Percentiles rank a stretch among this genome's conserved stretches.
These are phyloP conservation scores for Monochamus alternatus DNA, from an alignment of 2,888 invertebrate genomes.

Conservation along the genomic window DNA sequence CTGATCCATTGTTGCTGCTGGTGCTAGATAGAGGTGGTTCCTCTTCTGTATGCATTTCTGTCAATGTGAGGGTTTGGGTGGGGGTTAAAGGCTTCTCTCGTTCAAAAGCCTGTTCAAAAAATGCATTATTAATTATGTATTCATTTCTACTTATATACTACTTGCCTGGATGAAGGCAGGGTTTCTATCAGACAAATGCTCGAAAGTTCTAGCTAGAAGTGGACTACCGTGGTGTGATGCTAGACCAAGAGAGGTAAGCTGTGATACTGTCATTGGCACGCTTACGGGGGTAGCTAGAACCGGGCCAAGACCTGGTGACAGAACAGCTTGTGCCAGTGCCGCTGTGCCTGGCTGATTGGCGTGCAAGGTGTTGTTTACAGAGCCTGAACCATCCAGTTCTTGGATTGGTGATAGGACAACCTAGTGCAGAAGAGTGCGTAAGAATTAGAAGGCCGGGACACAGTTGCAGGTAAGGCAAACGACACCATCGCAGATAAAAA, in stretches of 20 bases:
- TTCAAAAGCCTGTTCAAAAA: slow-evolving; percentile 56
- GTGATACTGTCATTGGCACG: slow-evolving; percentile 77
- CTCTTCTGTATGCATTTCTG: slow-evolving; percentile 61
- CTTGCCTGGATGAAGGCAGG: slow-evolving; percentile 60
- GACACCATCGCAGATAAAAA: too few relatives aligned
- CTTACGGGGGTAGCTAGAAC: slow-evolving; percentile 71
- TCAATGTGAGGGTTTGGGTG: slow-evolving; percentile 55
- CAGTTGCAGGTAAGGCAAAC: background rate
- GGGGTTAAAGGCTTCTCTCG: slow-evolving; percentile 47
- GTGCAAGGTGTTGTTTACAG: slow-evolving; percentile 83
- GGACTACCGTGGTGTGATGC: slow-evolving; percentile 73
- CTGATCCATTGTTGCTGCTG: slow-evolving; percentile 65
- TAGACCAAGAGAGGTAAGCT: slow-evolving; percentile 73
- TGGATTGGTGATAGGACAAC: slow-evolving; percentile 89
- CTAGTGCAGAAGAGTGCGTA: slow-evolving; percentile 66
- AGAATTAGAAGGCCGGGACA: background rate
- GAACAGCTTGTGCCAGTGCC: slow-evolving; percentile 85
- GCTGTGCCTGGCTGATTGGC: slow-evolving; percentile 82
- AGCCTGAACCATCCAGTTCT: slow-evolving; percentile 83
- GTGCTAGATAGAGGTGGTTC: slow-evolving; percentile 55
- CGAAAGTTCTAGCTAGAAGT: slow-evolving; percentile 60
- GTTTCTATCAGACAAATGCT: slow-evolving; percentile 53
- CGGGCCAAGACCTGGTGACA: slow-evolving; percentile 76
- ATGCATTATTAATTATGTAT: background rate
- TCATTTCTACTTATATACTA: slow-evolving; percentile 39